Percentiles rank a stretch among this genome's conserved stretches.
Conservation (phyloP, 2,113 vertebrate genomes). For the Oxygymnocypris stewartii region DNA sequence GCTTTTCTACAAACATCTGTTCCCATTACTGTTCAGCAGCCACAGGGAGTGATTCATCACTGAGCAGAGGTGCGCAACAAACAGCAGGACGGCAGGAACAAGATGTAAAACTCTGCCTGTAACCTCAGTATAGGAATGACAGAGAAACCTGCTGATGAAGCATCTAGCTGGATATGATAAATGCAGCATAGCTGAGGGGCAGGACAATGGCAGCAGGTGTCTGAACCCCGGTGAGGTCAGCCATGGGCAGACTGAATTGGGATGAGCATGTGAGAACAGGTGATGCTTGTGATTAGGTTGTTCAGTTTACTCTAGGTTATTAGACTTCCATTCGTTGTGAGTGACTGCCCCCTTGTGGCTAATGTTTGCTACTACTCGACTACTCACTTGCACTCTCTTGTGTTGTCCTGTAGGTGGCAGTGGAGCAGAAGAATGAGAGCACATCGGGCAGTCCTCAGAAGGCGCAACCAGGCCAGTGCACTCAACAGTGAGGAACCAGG, state of each 20-base stretch:
- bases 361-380: neutral
- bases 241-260: neutral
- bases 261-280: neutral
- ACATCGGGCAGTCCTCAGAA: constrained; percentile 67
- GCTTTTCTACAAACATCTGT: constrained; percentile 43
- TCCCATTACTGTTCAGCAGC: constrained; percentile 43
- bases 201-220: neutral
- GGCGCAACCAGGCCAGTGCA: constrained; percentile 76
- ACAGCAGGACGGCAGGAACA: neutral
- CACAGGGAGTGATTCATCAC: constrained; percentile 28
- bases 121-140: constrained; percentile 4
- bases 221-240: constrained; percentile 10
- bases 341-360: constrained; percentile 40
- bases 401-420: constrained; percentile 78
- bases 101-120: constrained; percentile 7
- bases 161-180: constrained; percentile 15
- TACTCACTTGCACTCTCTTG: neutral
- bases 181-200: constrained; percentile 9
- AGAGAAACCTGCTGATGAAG: constrained; percentile 3
- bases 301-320: neutral
- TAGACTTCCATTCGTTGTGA: neutral
- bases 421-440: constrained; percentile 80
- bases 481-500: constrained; percentile 70
- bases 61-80: constrained; percentile 24
- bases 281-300: neutral